Evolutionary conservation across 2,888 invertebrate species (phyloP), one percentile per base, ranked within the genome.

Genomic region (Mycalesis mineus): DNA sequence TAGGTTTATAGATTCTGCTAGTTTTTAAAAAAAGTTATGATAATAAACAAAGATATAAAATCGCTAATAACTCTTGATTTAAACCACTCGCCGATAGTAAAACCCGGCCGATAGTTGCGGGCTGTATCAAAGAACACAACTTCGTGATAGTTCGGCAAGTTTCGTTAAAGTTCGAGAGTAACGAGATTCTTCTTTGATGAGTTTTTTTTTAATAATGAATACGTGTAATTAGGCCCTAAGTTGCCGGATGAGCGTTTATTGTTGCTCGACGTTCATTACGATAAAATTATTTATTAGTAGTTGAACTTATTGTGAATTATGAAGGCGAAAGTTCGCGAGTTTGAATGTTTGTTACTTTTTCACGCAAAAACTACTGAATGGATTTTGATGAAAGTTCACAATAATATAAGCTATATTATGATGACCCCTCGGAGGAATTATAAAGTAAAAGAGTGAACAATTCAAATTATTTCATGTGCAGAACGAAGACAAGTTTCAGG

Each of bases 21-120:
- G n/a, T n/a, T n/a, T n/a, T n/a, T n/a, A n/a, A n/a, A n/a, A n/a
- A n/a, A n/a, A n/a, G n/a, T n/a, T n/a, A n/a, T n/a, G n/a, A n/a
- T n/a, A n/a, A n/a, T n/a, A n/a, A n/a, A n/a, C n/a, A n/a, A 47
- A 31, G 6, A 7, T 11, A 9, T 0, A 22, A n/a, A 29, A 48
- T 37, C 58, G 55, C 58, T 50, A 0, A 5, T n/a, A 36, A 36
- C 49, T 58, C 59, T 7, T 54, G 5, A 40, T 67, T 74, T 75
- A 61, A 2, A 64, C 77, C 74, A 72, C 29, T 63, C 49, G 14
- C 51, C 60, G 57, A 67, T 68, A 68, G 68, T 65, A 67, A 77
- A 80, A 83, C 78, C 80, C 77, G 72, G 68, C 75, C 80, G 77
- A 81, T 80, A 82, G 78, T 78, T 78, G 75, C 71, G 71, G 73